These are phyloP conservation scores for Lepetodrilus schrolli DNA, from an alignment of 2,888 invertebrate species.

Conservation along the genomic window DNA sequence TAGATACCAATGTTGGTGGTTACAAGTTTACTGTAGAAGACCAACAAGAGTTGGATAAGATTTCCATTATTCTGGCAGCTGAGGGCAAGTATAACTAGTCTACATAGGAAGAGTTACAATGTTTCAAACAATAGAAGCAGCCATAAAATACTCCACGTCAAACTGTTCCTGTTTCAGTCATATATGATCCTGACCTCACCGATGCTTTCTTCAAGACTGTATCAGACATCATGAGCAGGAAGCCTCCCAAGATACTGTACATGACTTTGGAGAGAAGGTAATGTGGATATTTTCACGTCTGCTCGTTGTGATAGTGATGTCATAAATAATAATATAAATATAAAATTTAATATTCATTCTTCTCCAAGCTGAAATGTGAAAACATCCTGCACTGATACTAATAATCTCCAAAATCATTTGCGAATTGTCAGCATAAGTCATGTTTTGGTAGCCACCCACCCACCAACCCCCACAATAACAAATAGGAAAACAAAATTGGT, in stretches of 20 bases:
- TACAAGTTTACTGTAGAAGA: conserved; percentile 39
- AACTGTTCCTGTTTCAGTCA: conserved; percentile 51
- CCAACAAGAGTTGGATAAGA: conserved; percentile 33
- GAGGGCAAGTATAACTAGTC: conserved; percentile 49
- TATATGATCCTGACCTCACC: conserved; percentile 65
- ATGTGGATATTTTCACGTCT: no score
- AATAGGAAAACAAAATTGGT: no score
- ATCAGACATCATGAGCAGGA: conserved; percentile 44
- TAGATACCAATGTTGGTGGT: not conserved
- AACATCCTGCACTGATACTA: no score
- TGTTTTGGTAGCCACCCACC: no score
- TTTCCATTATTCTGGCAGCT: conserved; percentile 54
- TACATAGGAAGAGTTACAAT: no score
- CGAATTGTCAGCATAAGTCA: no score
- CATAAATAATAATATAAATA: no score
- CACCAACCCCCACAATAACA: no score
- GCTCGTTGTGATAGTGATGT: no score
- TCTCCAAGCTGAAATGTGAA: not conserved
- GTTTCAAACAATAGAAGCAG: no score
- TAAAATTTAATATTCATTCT: not conserved
- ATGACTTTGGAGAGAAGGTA: conserved; percentile 66
- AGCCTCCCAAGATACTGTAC: conserved; percentile 50
- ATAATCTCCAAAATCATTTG: no score
- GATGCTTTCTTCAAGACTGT: conserved; percentile 59
- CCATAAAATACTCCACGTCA: no score